phyloP scores from a whole-genome alignment of 2,797 vertebrate species.

The Sebastes miniatus region DNA sequence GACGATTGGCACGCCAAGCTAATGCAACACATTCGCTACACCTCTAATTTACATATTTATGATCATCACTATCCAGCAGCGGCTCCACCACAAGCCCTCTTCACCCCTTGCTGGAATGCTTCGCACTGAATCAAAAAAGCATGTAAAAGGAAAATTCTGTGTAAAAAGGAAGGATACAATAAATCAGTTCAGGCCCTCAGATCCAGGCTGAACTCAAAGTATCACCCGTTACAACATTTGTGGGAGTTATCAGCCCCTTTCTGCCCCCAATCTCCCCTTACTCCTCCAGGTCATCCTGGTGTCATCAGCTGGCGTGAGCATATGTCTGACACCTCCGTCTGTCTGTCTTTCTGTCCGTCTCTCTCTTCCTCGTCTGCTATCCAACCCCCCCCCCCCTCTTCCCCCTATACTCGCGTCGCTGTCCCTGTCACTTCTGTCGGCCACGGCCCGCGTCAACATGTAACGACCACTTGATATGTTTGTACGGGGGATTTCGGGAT shows the following conservation, averaged over 20 bases:
- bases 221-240: constrained; percentile 69
- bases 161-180: constrained; percentile 54
- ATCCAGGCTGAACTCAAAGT: constrained; percentile 60
- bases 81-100: constrained; percentile 35
- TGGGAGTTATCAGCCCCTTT: constrained; percentile 69
- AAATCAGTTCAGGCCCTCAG: constrained; percentile 58
- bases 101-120: constrained; percentile 35
- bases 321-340: constrained; percentile 70
- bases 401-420: constrained; percentile 45
- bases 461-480: constrained; percentile 85
- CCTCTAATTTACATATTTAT: constrained; percentile 1
- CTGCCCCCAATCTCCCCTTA: constrained; percentile 64
- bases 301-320: constrained; percentile 75
- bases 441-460: constrained; percentile 74
- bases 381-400: neutral
- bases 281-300: constrained; percentile 66
- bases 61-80: neutral
- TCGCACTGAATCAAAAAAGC: constrained; percentile 49
- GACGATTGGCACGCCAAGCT: neutral
- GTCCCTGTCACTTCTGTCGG: constrained; percentile 75
- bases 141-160: constrained; percentile 45
- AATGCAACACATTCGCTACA: neutral
- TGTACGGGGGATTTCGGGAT: constrained; percentile 81
- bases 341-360: constrained; percentile 41
- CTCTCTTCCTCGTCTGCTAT: constrained; percentile 17